Evolutionary conservation across 2,888 invertebrate genomes (phyloP), one percentile per base, ranked within the genome.

Genomic region (Tinea semifulvella): DNA sequence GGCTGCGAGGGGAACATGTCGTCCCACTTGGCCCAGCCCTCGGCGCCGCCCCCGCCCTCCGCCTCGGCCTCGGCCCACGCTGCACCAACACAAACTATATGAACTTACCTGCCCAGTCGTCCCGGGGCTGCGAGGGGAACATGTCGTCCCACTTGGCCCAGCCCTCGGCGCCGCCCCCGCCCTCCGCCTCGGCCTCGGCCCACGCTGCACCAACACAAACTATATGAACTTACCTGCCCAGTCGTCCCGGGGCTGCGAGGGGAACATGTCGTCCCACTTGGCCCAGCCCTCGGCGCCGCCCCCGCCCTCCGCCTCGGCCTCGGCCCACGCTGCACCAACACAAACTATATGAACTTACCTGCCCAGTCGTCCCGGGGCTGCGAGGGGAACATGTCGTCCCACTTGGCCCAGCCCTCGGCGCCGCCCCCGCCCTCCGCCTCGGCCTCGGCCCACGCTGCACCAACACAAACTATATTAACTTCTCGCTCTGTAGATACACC

Each of bases 1-100:
- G n/a, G n/a, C n/a, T n/a, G n/a, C n/a, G n/a, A n/a, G n/a, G n/a
- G n/a, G n/a, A n/a, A n/a, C n/a, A n/a, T n/a, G n/a, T n/a, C n/a
- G n/a, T n/a, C n/a, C n/a, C n/a, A n/a, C n/a, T n/a, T 60, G 51
- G 76, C 71, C 13, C 73, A 61, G 51, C 63, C 58, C 28, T 43
- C 13, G 38, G 22, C 52, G 46, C 51, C 47, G 7, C 11, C 14
- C n/a, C 11, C 14, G 17, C 3, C 17, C 6, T 4, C 10, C 36
- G n/a, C 16, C 36, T 3, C 36, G 2, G 36, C 17, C 14, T 3
- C 14, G 17, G 8, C 36, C n/a, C n/a, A 14, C 39, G 18, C 11
- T 39, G n/a, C n/a, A 19, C n/a, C 4, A 16, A 2, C 36, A 7
- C 36, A n/a, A n/a, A 35, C 36, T 10, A 35, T 13, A 3, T 10